Base-by-base conservation (phyloP, 2,888 invertebrate species). In the Phyto melanocephala region DNA sequence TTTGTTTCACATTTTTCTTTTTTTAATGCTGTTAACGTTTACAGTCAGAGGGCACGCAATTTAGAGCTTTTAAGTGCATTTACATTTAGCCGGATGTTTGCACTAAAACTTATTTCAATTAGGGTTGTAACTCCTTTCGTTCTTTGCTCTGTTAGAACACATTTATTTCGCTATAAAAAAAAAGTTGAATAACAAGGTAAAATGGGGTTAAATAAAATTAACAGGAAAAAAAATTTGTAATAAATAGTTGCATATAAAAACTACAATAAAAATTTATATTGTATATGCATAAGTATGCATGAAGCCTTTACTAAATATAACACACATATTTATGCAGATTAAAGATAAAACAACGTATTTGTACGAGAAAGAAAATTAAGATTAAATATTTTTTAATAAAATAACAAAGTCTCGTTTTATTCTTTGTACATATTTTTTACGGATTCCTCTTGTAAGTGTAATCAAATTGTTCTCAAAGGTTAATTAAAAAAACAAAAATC, bases 21-120 rank as follows among this genome's bases (percentile, higher is more conserved):
- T 35, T 45, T 22, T 5, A 56, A 58, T 74, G 63, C 58, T 62
- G 47, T 40, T 71, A 78, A 60, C 78, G 68, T 75, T 74, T 65
- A 78, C 78, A 71, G 78, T 81, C 75, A 71, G 47, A 75, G 82
- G 75, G 58, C 82, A 82, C 82, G 82, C 82, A 82, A 80, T 80
- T 83, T 74, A 80, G 17, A 83, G 80, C 77, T 77, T 80, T 83
- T 80, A 80, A 80, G 76, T 82, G 82, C 80, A 84, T 82, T 84
- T 82, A 82, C 77, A 77, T 81, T 83, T 74, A 83, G 78, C 81
- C 83, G 81, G 81, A 84, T 79, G 83, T 80, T 83, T 83, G 83
- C 79, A 82, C 79, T 78, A 81, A 82, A 78, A 83, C 80, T 77
- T 80, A 80, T 80, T 83, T 83, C 79, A 81, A 84, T 84, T 83